These are phyloP conservation scores for Tenodera sinensis DNA, from an alignment of 2,888 invertebrate species.

Conservation along the genomic window DNA sequence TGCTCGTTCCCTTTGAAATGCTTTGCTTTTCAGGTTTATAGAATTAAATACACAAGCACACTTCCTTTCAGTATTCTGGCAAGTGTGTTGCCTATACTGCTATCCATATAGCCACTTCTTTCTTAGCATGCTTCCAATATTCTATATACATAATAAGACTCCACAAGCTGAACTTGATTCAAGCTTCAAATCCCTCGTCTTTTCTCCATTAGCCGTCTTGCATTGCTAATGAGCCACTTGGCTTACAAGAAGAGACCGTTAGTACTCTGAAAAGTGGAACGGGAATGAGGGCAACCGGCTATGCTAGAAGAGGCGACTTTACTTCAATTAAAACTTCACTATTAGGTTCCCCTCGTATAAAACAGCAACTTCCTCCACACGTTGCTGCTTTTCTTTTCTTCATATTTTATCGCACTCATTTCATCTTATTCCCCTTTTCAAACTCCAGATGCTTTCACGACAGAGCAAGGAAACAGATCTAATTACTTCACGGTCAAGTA, in stretches of 20 bases:
- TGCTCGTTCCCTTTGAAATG: not conserved
- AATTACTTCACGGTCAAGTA: constrained; percentile 13
- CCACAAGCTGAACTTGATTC: not conserved
- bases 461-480: not conserved
- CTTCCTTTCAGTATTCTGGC: not conserved
- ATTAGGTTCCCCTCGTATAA: constrained; percentile 13
- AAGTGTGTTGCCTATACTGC: too few relatives aligned
- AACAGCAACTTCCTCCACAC: constrained; percentile 9
- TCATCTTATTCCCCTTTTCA: not conserved
- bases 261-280: not conserved
- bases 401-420: not conserved
- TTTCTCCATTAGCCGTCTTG: constrained; percentile 19
- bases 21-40: not conserved
- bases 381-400: not conserved
- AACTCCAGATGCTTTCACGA: not conserved
- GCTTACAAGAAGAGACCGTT: not conserved
- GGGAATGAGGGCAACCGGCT: not conserved
- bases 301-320: constrained; percentile 4
- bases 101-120: not conserved
- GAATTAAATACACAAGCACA: not conserved
- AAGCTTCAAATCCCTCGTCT: constrained; percentile 15
- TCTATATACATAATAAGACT: not conserved
- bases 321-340: constrained; percentile 24
- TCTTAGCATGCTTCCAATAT: not conserved
- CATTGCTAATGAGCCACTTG: constrained; percentile 26